phyloP scores from a whole-genome alignment of 2,797 vertebrate genomes.

The Sebastiscus albofasciatus region DNA sequence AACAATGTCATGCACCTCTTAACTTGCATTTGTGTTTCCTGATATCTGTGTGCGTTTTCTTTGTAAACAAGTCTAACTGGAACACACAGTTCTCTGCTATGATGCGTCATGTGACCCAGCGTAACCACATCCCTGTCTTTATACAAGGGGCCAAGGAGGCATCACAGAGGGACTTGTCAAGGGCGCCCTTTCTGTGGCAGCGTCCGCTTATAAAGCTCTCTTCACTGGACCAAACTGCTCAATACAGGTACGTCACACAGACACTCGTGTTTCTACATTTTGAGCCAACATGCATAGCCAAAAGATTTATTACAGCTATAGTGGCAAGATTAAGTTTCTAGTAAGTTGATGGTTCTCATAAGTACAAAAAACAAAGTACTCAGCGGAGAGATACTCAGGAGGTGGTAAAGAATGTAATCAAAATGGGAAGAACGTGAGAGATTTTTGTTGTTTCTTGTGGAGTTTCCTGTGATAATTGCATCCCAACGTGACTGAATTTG shows the following conservation, averaged over 20 bases:
- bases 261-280: background rate
- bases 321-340: background rate
- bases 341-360: background rate
- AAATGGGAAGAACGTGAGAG: background rate
- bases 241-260: slow-evolving; percentile 83
- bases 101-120: background rate
- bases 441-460: too few species aligned
- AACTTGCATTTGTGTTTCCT: background rate
- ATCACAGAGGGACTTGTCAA: slow-evolving; percentile 95
- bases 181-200: slow-evolving; percentile 95
- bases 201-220: slow-evolving; percentile 96
- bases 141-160: slow-evolving; percentile 82
- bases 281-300: too few species aligned
- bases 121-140: slow-evolving; percentile 35
- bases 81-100: background rate
- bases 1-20: background rate
- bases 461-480: background rate
- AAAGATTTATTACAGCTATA: background rate
- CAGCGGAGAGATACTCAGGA: background rate
- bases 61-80: background rate
- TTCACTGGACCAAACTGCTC: slow-evolving; percentile 92
- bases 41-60: background rate
- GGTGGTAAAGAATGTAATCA: background rate
- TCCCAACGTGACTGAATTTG: background rate
- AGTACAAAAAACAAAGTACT: background rate